Base-by-base conservation (phyloP, 23 tunicate genomes). In the Clavelina lepadiformis region DNA sequence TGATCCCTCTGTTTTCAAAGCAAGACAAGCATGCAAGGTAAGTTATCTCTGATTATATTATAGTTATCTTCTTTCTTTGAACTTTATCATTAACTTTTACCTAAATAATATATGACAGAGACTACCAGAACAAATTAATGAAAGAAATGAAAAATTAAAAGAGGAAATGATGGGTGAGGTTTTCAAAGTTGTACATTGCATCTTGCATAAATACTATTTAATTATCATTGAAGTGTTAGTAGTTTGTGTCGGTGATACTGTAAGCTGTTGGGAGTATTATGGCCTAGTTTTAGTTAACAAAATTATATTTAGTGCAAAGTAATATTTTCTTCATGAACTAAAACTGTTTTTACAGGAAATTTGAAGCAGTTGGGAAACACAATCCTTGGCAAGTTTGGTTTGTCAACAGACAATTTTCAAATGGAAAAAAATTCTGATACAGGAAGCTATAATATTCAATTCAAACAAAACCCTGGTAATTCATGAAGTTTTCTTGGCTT, bases 381-480 rank as follows among this genome's bases (percentile, higher is more conserved):
- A 62, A 58, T 80, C 44, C 51, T 88, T 26, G 58, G 67, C 0
- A 78, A 78, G 31, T 88, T 88, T 60, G 96, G 96, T 22, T 46
- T 88, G 28, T 88, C 96, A 6, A 88, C 96, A 22, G 67, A 88
- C 38, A 88, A 88, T 54, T 88, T 88, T 47, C 82, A 88, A 27
- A 22, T 88, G 61, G 78, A 88, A 37, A 88, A 88, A 80, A 73
- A 88, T 53, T 46, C 76, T 0, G 86, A 74, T 8, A 62, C 73
- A 18, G 96, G 96, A 0, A 56, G 77, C 6, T 88, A 88, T 67
- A 80, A 80, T 44, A 74, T 80, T 60, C 96, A 88, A 50, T 88
- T 88, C 61, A 56, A 58, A 23, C 86, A 88, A 63, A 65, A 65
- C 33, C 56, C 72, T 50, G 31, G 49, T 15, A 41, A 11, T 41